Conservation (phyloP, 2,888 invertebrate species). For the Biston betularia region DNA sequence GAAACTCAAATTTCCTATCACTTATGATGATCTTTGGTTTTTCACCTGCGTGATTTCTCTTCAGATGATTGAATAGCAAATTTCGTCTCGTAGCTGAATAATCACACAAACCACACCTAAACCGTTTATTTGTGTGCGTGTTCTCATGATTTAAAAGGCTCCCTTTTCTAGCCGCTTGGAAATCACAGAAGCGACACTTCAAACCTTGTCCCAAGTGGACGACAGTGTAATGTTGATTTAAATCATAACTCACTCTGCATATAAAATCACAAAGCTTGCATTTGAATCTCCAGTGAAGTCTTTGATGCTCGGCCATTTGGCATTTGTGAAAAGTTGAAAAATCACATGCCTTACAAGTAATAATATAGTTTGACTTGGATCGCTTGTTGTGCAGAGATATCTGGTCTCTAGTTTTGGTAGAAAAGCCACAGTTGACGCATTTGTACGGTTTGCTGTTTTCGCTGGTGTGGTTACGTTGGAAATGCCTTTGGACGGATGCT, state of each 20-base stretch:
- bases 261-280: conserved; percentile 63
- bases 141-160: conserved; percentile 64
- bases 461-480: conserved; percentile 68
- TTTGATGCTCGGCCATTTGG: conserved; percentile 65
- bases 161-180: conserved; percentile 58
- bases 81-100: conserved; percentile 62
- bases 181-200: conserved; percentile 68
- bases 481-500: conserved; percentile 72
- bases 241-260: conserved; percentile 65
- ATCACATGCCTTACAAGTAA: conserved; percentile 57
- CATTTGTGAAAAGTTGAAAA: conserved; percentile 67
- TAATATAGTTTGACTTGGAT: conserved; percentile 51
- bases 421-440: conserved; percentile 70
- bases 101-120: conserved; percentile 61
- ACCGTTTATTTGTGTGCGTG: conserved; percentile 69
- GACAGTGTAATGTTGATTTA: conserved; percentile 62
- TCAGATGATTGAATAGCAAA: conserved; percentile 61
- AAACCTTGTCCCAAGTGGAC: conserved; percentile 63
- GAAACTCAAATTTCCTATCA: conserved; percentile 4
- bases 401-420: conserved; percentile 74
- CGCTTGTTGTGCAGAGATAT: conserved; percentile 71
- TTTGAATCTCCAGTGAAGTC: conserved; percentile 62
- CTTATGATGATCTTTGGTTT: conserved; percentile 4
- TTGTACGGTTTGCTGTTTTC: conserved; percentile 63
- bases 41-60: conserved; percentile 44